These are phyloP conservation scores for Diarsia brunnea DNA, from an alignment of 2,888 invertebrate species.

Conservation along the genomic window DNA sequence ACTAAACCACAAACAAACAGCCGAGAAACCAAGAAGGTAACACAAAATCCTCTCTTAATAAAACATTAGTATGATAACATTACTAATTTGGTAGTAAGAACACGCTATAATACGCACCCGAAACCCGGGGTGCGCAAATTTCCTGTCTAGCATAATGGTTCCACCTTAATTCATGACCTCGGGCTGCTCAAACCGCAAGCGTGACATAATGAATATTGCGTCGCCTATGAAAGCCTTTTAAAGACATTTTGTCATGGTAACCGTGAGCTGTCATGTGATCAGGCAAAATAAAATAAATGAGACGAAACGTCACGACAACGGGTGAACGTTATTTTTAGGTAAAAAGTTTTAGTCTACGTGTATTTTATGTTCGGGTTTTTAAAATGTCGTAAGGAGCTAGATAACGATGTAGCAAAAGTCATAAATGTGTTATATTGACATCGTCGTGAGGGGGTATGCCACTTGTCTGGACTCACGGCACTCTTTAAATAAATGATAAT, in stretches of 20 bases:
- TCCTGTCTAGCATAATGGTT: constrained; percentile 82
- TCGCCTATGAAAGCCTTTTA: constrained; percentile 73
- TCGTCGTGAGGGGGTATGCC: background rate
- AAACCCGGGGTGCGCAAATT: constrained; percentile 80
- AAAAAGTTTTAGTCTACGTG: background rate
- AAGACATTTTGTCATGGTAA: constrained; percentile 68
- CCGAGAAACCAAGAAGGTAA: constrained; percentile 22
- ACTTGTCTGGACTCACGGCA: too few relatives aligned
- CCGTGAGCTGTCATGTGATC: constrained; percentile 56
- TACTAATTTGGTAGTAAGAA: constrained; percentile 62
- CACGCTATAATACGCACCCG: constrained; percentile 72
- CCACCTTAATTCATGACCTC: constrained; percentile 83
- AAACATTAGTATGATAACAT: constrained; percentile 58
- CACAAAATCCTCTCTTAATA: constrained; percentile 50
- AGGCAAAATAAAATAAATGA: constrained; percentile 53
- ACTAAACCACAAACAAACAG: constrained; percentile 29
- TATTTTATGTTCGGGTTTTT: background rate
- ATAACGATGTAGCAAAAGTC: background rate
- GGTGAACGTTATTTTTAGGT: background rate
- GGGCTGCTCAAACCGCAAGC: constrained; percentile 75
- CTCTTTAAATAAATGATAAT: too few relatives aligned
- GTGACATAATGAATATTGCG: constrained; percentile 81
- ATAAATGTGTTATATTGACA: background rate
- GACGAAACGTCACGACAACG: constrained; percentile 3
- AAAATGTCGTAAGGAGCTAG: background rate